Base-by-base conservation (phyloP, 2,888 invertebrate species). In the Alcis repandata region DNA sequence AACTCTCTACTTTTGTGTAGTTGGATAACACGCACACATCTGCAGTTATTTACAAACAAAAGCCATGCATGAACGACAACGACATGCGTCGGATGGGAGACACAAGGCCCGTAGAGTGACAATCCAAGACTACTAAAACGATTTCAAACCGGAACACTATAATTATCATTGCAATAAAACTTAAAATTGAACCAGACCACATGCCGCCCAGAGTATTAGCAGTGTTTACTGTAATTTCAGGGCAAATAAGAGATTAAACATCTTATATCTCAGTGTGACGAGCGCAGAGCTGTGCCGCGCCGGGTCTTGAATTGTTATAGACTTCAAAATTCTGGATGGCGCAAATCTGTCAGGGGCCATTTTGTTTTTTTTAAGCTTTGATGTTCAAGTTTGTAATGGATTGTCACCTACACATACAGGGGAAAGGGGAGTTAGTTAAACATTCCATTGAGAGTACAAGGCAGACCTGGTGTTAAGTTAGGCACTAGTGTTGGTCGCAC, bases 381-480 rank as follows among this genome's bases (percentile, higher is more conserved):
- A n/a, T n/a, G n/a, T n/a, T n/a, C n/a, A n/a, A n/a, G n/a, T n/a
- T 13, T 15, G 22, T 54, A 67, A 64, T 63, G 69, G 70, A 72
- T 69, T 63, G 59, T 63, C 69, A 73, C 67, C 60, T 71, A 69
- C 68, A 67, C 53, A 45, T 40, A 52, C 36, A 11, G 36, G 36
- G 36, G 15, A 58, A 27, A 58, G 59, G 64, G 59, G 43, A 59
- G 62, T 65, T 61, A 66, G 27, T 59, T 43, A 78, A 83, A 84
- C 85, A 86, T 87, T 84, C 83, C 73, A 71, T 69, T 76, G 79
- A 79, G 77, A 83, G 79, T 74, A 79, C 70, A 71, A 76, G 76
- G 84, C 92, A 88, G 91, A 92, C 92, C 92, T 92, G 91, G 79
- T 82, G 76, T 77, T 79, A 79, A 77, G 84, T 83, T 85, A 85